Conservation (phyloP, 1,140 invertebrate species). For the Vanessa tameamea region DNA sequence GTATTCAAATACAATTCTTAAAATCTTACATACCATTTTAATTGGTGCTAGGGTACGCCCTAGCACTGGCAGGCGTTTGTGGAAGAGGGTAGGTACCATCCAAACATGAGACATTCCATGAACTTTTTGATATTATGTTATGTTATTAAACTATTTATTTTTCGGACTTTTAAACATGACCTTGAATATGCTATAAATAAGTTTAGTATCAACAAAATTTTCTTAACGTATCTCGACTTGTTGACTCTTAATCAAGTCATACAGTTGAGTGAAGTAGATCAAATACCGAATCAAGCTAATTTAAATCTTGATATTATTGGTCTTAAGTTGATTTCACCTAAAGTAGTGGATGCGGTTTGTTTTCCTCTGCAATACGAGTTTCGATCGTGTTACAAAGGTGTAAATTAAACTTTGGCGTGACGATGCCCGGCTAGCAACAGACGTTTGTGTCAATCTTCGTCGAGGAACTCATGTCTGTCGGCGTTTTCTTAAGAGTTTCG, state of each 20-base stretch:
- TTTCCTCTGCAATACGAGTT: conserved; percentile 6
- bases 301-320: not conserved
- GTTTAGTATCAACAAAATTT: conserved; percentile 5
- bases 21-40: no score
- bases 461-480: conserved; percentile 10
- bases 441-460: conserved; percentile 1
- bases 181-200: no score
- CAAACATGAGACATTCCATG: no score
- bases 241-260: conserved; percentile 42
- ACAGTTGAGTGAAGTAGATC: not conserved
- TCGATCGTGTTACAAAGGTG: conserved; percentile 19
- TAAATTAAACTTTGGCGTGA: conserved; percentile 38
- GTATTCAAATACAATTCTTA: no score
- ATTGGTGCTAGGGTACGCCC: no score
- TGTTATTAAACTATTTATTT: no score
- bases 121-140: no score
- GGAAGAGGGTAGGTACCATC: no score
- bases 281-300: not conserved
- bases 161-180: no score
- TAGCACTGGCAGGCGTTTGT: no score
- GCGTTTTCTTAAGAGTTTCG: conserved; percentile 7
- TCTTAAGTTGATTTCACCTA: not conserved
- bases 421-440: conserved; percentile 48
- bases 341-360: not conserved
- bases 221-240: conserved; percentile 33